Evolutionary conservation across 2,888 invertebrate genomes (phyloP).

Genomic region (Dromius quadrimaculatus): DNA sequence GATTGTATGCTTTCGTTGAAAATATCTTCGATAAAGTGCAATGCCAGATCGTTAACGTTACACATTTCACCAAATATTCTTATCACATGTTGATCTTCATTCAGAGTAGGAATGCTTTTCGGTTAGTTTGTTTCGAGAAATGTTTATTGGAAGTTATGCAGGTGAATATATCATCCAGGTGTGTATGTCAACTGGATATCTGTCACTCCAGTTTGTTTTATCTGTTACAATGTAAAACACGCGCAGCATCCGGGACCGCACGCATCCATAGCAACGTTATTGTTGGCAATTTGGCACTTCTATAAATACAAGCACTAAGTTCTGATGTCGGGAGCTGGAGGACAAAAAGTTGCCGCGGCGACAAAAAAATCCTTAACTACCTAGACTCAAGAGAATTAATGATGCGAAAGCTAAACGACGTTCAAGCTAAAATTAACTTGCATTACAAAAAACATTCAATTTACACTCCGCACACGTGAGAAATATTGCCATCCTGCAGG

Average conservation of each 20-base stretch:
- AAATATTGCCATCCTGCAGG: constrained; percentile 24
- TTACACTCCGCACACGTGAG: constrained; percentile 43
- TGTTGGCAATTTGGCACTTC: constrained; percentile 53
- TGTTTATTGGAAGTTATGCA: no score
- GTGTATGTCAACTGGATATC: constrained; percentile 15
- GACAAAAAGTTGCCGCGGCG: constrained; percentile 43
- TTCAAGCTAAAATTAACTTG: constrained; percentile 51
- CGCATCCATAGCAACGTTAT: constrained; percentile 42
- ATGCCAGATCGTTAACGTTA: no score
- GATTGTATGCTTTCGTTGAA: no score
- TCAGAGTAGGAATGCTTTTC: no score
- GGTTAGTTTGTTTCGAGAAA: no score
- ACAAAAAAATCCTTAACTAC: constrained; percentile 52
- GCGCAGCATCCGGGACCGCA: constrained; percentile 41
- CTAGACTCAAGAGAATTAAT: constrained; percentile 49
- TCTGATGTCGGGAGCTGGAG: constrained; percentile 1
- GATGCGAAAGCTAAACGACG: constrained; percentile 53
- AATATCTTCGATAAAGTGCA: no score
- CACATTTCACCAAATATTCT: no score
- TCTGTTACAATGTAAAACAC: constrained; percentile 49
- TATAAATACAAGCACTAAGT: constrained; percentile 43
- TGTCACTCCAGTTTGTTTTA: constrained; percentile 31
- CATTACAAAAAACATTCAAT: constrained; percentile 35
- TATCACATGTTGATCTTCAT: no score
- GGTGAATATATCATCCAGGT: constrained; percentile 27